Conservation (phyloP, 2,888 invertebrate species). For the Schizotus pectinicornis region DNA sequence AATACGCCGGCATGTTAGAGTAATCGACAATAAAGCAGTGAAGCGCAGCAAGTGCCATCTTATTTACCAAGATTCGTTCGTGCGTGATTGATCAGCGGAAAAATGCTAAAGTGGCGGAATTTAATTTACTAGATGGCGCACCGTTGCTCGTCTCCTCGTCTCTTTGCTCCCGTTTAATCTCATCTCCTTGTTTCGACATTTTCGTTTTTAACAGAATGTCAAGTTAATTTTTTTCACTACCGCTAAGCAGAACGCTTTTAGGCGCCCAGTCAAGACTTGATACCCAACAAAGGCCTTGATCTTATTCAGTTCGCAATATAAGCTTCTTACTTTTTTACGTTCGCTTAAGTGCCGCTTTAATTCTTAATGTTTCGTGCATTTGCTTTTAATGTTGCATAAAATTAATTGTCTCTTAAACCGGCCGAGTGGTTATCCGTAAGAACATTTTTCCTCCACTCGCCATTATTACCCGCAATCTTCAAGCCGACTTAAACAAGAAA, state of each 20-base stretch:
- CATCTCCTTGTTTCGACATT: conserved; percentile 9
- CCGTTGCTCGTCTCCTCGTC: conserved; percentile 1
- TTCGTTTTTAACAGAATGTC: conserved; percentile 4
- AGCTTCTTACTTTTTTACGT: conserved; percentile 12
- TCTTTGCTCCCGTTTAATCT: conserved; percentile 7
- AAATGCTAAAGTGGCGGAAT: conserved; percentile 40
- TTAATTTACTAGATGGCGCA: conserved; percentile 41
- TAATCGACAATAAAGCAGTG: conserved; percentile 33
- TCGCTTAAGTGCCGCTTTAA: conserved; percentile 12
- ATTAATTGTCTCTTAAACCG: conserved; percentile 15
- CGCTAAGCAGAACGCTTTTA: background rate
- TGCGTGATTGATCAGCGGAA: conserved; percentile 41
- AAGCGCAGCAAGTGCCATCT: conserved; percentile 39
- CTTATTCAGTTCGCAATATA: conserved; percentile 9
- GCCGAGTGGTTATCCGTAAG: conserved; percentile 8
- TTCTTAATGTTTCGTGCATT: conserved; percentile 21
- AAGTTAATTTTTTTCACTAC: background rate
- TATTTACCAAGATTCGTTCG: conserved; percentile 39
- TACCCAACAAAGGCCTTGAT: background rate
- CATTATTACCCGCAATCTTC: too few species aligned
- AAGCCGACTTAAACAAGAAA: too few species aligned
- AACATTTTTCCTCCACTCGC: too few species aligned
- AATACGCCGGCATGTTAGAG: conserved; percentile 24
- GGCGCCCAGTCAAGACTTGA: background rate
- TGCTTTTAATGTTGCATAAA: conserved; percentile 23